A percentile compares a stretch with the other conserved stretches of the same genome.
phyloP scores from a whole-genome alignment of 2,888 invertebrate genomes.

The Dynastes tityus region DNA sequence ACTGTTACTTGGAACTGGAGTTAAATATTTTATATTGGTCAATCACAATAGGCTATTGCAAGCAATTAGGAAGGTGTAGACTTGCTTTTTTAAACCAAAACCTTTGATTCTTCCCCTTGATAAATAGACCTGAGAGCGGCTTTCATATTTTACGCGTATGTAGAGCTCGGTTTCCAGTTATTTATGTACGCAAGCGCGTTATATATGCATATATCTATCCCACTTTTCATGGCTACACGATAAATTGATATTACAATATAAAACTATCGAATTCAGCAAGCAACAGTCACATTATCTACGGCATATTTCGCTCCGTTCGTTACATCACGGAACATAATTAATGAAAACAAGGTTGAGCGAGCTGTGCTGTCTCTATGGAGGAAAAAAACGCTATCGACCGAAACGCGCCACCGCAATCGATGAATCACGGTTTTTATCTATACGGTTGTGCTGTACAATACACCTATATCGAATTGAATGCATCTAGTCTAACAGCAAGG shows the following conservation, averaged over 20 bases:
- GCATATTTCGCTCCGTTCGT: slow-evolving; percentile 35
- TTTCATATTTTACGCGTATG: background rate
- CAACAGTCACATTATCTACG: slow-evolving; percentile 12
- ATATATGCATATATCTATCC: background rate
- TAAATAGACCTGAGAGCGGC: background rate
- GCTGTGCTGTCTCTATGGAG: slow-evolving; percentile 38
- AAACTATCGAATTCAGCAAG: background rate
- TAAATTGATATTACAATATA: slow-evolving; percentile 19
- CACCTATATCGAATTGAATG: slow-evolving; percentile 32
- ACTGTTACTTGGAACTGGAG: no score
- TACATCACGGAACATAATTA: slow-evolving; percentile 44
- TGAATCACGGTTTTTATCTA: slow-evolving; percentile 45
- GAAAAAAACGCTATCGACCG: slow-evolving; percentile 39
- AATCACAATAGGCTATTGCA: no score
- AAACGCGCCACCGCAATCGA: slow-evolving; percentile 40
- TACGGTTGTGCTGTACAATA: slow-evolving; percentile 11
- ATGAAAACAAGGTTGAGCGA: slow-evolving; percentile 42
- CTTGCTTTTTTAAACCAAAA: no score
- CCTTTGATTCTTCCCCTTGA: no score
- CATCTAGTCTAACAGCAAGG: background rate
- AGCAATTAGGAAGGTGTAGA: no score
- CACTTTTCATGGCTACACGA: slow-evolving; percentile 4
- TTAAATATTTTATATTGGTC: no score
- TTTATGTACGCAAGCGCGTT: background rate
- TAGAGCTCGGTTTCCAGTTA: background rate